A percentile compares a stretch with the other conserved stretches of the same genome.
Evolutionary conservation across 2,888 invertebrate genomes (phyloP).

Genomic region (Hetaerina titia): DNA sequence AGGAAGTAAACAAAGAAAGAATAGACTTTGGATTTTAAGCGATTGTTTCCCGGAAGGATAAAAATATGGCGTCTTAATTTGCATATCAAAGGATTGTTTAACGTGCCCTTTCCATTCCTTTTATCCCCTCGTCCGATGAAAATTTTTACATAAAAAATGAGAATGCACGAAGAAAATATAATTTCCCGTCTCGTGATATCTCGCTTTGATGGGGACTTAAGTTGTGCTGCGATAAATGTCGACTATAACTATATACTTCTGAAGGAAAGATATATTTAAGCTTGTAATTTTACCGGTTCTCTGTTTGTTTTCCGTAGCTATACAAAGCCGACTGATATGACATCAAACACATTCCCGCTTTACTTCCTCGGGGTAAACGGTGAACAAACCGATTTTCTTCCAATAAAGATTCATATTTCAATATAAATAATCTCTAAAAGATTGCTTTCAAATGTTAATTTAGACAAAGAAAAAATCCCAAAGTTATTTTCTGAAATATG

Average conservation of each 20-base stretch:
- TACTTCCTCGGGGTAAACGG: neutral
- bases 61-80: neutral
- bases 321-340: neutral
- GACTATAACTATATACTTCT: neutral
- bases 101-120: neutral
- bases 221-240: neutral
- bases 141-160: neutral
- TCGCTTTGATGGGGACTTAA: constrained; percentile 21
- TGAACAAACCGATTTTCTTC: neutral
- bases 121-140: neutral
- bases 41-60: constrained; percentile 14
- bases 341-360: neutral
- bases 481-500: neutral
- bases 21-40: neutral
- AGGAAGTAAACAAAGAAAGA: neutral
- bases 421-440: neutral
- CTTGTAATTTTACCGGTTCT: neutral
- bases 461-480: neutral
- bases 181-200: constrained; percentile 26
- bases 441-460: neutral
- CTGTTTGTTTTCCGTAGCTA: neutral
- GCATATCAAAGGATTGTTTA: constrained; percentile 27
- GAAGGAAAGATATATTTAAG: neutral
- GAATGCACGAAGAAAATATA: neutral
- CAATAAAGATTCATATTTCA: neutral